Percentiles rank a stretch among this genome's conserved stretches.
phyloP scores from a whole-genome alignment of 1,140 invertebrate species.

The Panagrolaimus sp. region DNA sequence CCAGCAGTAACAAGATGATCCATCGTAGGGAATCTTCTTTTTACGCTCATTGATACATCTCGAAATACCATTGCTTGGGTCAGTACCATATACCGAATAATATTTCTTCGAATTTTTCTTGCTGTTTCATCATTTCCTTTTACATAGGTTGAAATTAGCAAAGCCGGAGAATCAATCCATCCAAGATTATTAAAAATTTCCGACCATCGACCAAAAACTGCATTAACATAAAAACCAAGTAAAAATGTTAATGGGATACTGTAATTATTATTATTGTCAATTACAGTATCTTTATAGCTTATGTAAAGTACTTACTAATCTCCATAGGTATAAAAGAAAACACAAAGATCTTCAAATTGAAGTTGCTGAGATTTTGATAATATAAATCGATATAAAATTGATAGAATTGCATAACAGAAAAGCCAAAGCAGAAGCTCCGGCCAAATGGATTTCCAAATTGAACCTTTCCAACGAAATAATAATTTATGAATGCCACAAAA shows the following conservation, averaged over 20 bases:
- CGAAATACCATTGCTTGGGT: background rate
- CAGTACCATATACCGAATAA: slow-evolving; percentile 16
- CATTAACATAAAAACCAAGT: slow-evolving; percentile 81
- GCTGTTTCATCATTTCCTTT: slow-evolving; percentile 2
- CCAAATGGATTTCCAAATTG: slow-evolving; percentile 59
- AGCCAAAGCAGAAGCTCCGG: slow-evolving; percentile 54
- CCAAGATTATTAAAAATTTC: slow-evolving; percentile 74
- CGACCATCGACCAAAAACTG: slow-evolving; percentile 86
- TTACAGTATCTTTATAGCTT: slow-evolving; percentile 10
- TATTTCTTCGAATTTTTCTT: slow-evolving; percentile 14
- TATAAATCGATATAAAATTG: slow-evolving; percentile 16
- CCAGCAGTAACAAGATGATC: slow-evolving; percentile 14
- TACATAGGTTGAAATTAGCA: background rate
- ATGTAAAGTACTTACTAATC: slow-evolving; percentile 41
- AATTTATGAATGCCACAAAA: slow-evolving; percentile 54
- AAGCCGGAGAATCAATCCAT: slow-evolving; percentile 65
- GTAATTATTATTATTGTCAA: slow-evolving; percentile 55
- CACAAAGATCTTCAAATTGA: slow-evolving; percentile 48
- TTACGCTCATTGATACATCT: background rate
- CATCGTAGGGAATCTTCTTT: slow-evolving; percentile 14
- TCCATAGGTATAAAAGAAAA: slow-evolving; percentile 55
- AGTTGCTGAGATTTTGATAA: slow-evolving; percentile 49
- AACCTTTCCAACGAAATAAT: slow-evolving; percentile 65
- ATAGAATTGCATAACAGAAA: slow-evolving; percentile 49
- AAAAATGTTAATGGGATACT: slow-evolving; percentile 74